These are phyloP conservation scores for Malacosoma neustria DNA, from an alignment of 2,888 invertebrate species.

Conservation along the genomic window DNA sequence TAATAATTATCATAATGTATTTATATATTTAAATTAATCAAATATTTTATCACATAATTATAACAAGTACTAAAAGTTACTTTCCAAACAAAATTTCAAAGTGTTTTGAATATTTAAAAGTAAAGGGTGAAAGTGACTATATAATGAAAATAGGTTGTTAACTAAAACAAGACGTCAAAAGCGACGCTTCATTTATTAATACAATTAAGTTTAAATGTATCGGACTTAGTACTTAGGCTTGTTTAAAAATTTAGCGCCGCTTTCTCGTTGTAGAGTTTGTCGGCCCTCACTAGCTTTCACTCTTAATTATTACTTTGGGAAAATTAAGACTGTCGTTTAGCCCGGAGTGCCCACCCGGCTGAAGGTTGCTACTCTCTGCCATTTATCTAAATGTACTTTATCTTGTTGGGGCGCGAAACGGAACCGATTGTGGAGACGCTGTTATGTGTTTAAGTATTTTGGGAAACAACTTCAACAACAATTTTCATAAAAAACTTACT, in stretches of 20 bases:
- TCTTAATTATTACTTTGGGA: slow-evolving; percentile 76
- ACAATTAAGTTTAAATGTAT: slow-evolving; percentile 64
- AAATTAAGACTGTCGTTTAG: slow-evolving; percentile 75
- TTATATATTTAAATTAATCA: too few relatives aligned
- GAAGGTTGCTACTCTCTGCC: slow-evolving; percentile 56
- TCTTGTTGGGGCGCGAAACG: slow-evolving; percentile 45
- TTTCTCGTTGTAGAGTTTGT: slow-evolving; percentile 39
- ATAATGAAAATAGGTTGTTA: slow-evolving; percentile 15
- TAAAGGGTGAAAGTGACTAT: slow-evolving; percentile 5
- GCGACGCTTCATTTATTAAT: slow-evolving; percentile 52
- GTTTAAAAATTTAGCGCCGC: slow-evolving; percentile 68
- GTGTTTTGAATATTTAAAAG: slow-evolving; percentile 1
- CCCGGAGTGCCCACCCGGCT: slow-evolving; percentile 56
- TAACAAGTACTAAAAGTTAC: too few relatives aligned
- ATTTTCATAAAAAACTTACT: too few relatives aligned
- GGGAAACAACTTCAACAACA: too few relatives aligned
- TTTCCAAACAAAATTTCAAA: slow-evolving; percentile 7
- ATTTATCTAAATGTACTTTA: slow-evolving; percentile 73
- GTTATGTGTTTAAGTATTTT: slow-evolving; percentile 14
- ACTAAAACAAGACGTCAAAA: slow-evolving; percentile 18
- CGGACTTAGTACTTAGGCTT: slow-evolving; percentile 68
- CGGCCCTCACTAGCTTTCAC: slow-evolving; percentile 62
- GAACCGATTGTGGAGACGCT: slow-evolving; percentile 34
- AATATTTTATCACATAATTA: too few relatives aligned
- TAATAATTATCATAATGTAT: too few relatives aligned